Evolutionary conservation across 2,113 vertebrate species (phyloP).

Genomic region (Trochalopteron elliotii): DNA sequence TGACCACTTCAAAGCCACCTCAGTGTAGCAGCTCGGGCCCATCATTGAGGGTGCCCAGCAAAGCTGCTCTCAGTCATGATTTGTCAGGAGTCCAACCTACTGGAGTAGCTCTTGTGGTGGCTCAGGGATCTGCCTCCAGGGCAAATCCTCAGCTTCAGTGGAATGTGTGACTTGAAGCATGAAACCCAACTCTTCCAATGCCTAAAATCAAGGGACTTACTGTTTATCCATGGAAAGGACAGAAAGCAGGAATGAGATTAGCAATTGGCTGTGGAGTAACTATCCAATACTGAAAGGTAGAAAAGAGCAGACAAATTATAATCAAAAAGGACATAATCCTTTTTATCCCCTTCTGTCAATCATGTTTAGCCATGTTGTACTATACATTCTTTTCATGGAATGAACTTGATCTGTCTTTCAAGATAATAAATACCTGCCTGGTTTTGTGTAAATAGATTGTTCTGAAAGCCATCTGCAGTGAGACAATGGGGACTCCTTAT

Average conservation of each 20-base stretch:
- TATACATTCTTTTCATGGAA: not conserved
- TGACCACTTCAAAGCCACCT: not conserved
- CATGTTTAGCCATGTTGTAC: not conserved
- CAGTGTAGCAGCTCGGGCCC: not conserved
- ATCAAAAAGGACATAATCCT: not conserved
- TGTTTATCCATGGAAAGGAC: not conserved
- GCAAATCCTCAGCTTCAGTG: not conserved
- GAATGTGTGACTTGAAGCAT: not conserved
- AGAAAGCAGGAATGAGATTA: not conserved
- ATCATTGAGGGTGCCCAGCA: not conserved
- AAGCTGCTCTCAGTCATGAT: not conserved
- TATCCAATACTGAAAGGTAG: not conserved
- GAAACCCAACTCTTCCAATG: not conserved
- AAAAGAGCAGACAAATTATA: not conserved
- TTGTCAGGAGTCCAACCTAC: not conserved
- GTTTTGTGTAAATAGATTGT: not conserved
- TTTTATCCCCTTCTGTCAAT: not conserved
- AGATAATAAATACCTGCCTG: not conserved
- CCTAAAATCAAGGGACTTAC: not conserved
- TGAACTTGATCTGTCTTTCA: not conserved
- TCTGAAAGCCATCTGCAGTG: not conserved
- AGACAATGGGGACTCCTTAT: not conserved
- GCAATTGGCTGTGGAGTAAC: not conserved
- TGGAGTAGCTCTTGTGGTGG: not conserved
- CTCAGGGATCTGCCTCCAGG: not conserved